A percentile compares a stretch with the other conserved stretches of the same genome.
These are phyloP conservation scores for Chrysolina americana DNA, from an alignment of 2,888 invertebrate genomes.

Conservation along the genomic window DNA sequence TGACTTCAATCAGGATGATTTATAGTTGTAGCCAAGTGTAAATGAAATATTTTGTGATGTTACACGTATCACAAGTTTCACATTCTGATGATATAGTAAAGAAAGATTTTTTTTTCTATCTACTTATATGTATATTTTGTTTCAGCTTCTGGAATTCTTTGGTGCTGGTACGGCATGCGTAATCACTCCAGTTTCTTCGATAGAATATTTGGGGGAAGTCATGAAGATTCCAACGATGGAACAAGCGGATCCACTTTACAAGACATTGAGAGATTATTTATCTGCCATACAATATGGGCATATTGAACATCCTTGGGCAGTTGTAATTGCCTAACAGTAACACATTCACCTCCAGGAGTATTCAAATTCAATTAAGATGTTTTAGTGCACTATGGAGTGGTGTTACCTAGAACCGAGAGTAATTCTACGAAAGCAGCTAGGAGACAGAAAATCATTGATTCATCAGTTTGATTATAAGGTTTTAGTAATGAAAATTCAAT, in stretches of 20 bases:
- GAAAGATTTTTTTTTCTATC: no score
- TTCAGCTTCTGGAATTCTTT: constrained; percentile 93
- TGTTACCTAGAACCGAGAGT: not conserved
- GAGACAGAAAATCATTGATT: no score
- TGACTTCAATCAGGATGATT: no score
- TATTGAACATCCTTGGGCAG: constrained; percentile 86
- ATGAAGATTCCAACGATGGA: constrained; percentile 82
- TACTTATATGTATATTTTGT: not conserved
- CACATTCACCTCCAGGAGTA: not conserved
- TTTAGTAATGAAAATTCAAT: no score
- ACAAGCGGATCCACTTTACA: constrained; percentile 82
- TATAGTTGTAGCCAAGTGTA: no score
- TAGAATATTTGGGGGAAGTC: constrained; percentile 82
- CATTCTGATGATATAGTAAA: no score
- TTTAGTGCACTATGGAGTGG: not conserved
- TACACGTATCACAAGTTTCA: no score
- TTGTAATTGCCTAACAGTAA: constrained; percentile 72
- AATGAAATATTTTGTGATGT: no score
- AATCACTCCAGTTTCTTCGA: constrained; percentile 91
- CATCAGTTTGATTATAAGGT: no score
- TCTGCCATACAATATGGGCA: constrained; percentile 93
- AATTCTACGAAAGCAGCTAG: no score
- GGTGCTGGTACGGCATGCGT: constrained; percentile 98
- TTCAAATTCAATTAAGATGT: not conserved
- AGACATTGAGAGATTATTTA: constrained; percentile 82